Conservation (phyloP, 2,888 invertebrate species). For the Cryptus viduatorius region DNA sequence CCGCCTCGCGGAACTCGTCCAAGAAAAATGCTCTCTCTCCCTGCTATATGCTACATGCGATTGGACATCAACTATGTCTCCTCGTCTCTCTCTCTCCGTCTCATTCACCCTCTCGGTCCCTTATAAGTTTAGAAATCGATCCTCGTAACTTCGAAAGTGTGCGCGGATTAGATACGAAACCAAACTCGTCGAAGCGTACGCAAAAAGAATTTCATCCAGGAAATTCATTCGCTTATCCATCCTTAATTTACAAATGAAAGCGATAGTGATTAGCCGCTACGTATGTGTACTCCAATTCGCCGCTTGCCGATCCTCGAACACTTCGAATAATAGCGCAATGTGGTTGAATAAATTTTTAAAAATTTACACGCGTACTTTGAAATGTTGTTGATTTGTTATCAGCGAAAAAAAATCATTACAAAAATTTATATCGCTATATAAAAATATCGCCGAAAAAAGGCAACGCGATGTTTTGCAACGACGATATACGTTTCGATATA, state of each 20-base stretch:
- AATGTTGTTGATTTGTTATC: too few species aligned
- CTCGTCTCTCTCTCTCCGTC: neutral
- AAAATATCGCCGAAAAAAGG: neutral
- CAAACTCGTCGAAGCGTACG: conserved; percentile 1
- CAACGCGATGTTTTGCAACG: neutral
- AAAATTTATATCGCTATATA: too few species aligned
- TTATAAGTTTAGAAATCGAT: conserved; percentile 43
- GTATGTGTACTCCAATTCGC: neutral
- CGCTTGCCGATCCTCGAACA: neutral
- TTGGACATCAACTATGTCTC: conserved; percentile 8
- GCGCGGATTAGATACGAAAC: conserved; percentile 13
- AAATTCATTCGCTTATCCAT: conserved; percentile 42
- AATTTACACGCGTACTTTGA: neutral
- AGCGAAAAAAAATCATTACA: too few species aligned
- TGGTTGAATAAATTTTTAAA: too few species aligned
- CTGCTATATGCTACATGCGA: neutral
- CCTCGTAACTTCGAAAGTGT: conserved; percentile 35
- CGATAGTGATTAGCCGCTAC: conserved; percentile 39
- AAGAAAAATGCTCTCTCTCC: conserved; percentile 33
- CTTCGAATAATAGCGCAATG: too few species aligned
- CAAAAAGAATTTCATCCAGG: conserved; percentile 17
- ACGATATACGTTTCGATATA: neutral
- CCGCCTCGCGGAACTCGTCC: conserved; percentile 29
- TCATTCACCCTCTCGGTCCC: conserved; percentile 23
- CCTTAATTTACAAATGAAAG: conserved; percentile 56